phyloP scores from a whole-genome alignment of 2,797 vertebrate genomes.

The Heterohyrax brucei region DNA sequence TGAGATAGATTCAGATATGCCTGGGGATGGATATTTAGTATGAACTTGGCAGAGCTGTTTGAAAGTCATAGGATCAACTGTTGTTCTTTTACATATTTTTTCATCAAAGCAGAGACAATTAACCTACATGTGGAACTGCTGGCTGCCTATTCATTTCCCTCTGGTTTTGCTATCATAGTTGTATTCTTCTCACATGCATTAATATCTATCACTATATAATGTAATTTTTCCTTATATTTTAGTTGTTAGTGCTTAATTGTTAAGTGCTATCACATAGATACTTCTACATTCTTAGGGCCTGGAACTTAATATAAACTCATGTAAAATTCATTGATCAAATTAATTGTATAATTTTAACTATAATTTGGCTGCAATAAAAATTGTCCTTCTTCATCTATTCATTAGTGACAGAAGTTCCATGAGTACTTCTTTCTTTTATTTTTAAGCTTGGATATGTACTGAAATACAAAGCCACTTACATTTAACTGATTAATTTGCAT shows the following conservation, averaged over 20 bases:
- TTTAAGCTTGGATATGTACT: background rate
- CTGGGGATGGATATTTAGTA: background rate
- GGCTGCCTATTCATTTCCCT: no score
- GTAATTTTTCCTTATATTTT: background rate
- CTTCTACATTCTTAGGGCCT: background rate
- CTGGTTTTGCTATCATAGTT: background rate
- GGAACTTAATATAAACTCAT: background rate
- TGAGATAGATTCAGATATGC: rapidly evolving
- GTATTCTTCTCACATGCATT: background rate
- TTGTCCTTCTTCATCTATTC: background rate
- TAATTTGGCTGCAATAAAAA: background rate
- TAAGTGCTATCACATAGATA: background rate
- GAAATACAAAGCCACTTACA: background rate
- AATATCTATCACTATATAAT: background rate
- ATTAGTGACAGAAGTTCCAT: background rate
- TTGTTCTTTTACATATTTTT: background rate
- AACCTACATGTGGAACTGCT: background rate
- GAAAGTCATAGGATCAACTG: background rate
- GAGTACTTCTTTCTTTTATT: background rate
- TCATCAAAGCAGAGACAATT: background rate
- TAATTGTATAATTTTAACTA: background rate
- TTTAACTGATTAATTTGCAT: background rate
- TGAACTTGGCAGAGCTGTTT: background rate
- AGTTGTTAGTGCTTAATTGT: background rate
- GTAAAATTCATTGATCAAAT: background rate